Evolutionary conservation across 2,797 vertebrate species (phyloP).

Genomic region (Emys orbicularis): DNA sequence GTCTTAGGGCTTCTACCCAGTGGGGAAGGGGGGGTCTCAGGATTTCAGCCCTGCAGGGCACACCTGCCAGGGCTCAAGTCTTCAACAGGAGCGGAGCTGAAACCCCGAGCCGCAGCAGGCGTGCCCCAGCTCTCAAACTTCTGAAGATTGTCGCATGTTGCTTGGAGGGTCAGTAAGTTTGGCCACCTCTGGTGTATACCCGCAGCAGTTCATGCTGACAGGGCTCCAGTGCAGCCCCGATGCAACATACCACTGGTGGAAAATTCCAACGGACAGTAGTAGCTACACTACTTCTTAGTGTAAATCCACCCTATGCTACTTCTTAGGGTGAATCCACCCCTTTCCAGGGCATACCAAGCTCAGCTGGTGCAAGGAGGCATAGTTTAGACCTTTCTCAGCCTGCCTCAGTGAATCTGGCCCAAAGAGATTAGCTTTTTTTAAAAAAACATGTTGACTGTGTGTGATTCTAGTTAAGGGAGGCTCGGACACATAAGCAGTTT

Average conservation of each 20-base stretch:
- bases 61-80: too few species aligned
- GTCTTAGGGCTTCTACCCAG: too few species aligned
- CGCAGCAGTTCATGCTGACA: not conserved
- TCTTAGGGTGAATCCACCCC: not conserved
- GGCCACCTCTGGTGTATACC: not conserved
- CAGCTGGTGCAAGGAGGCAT: fast-evolving
- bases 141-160: too few species aligned
- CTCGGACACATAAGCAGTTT: not conserved
- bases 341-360: not conserved
- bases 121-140: too few species aligned
- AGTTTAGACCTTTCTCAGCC: not conserved
- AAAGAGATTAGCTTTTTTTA: not conserved
- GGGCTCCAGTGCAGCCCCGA: not conserved
- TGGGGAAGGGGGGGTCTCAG: too few species aligned
- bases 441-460: not conserved
- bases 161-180: too few species aligned
- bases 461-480: constrained; percentile 20
- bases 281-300: not conserved
- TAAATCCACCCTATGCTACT: too few species aligned
- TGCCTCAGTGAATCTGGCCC: not conserved
- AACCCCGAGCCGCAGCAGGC: too few species aligned
- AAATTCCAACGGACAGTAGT: not conserved
- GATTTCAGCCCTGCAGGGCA: too few species aligned
- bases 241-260: not conserved
- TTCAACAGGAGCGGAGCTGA: too few species aligned